Percentiles rank a stretch among this genome's conserved stretches.
These are phyloP conservation scores for Anthopleura sola DNA, from an alignment of 64 coral and sea anemone genomes.

Conservation along the genomic window DNA sequence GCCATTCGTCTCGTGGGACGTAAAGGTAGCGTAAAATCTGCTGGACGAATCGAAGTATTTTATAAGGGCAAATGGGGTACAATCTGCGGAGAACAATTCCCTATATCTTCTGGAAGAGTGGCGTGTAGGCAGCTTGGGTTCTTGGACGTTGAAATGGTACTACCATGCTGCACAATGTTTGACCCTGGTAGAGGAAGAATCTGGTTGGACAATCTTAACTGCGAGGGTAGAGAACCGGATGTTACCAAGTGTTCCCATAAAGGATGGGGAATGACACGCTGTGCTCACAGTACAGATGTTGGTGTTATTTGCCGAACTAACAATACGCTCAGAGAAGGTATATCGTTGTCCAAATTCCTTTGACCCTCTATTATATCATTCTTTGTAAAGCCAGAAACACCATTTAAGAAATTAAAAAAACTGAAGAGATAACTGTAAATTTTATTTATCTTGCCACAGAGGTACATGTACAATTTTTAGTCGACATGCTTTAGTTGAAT, in stretches of 20 bases:
- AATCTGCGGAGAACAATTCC: constrained; percentile 14
- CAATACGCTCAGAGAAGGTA: constrained; percentile 1
- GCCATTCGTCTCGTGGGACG: constrained; percentile 12
- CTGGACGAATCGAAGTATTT: constrained; percentile 43
- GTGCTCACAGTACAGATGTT: constrained; percentile 49
- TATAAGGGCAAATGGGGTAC: constrained; percentile 26
- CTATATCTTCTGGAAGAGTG: constrained; percentile 12
- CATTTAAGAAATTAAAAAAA: too few relatives aligned
- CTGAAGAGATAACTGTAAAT: too few relatives aligned
- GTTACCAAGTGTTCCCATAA: constrained; percentile 56
- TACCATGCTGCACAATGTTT: constrained; percentile 25
- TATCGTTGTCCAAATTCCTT: too few relatives aligned
- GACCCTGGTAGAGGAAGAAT: constrained; percentile 49
- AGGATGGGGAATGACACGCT: constrained; percentile 53
- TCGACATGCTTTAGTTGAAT: too few relatives aligned
- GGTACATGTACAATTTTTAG: too few relatives aligned
- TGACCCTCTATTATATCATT: too few relatives aligned
- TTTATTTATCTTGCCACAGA: too few relatives aligned
- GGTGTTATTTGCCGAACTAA: constrained; percentile 41
- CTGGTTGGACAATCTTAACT: constrained; percentile 54
- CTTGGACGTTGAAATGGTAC: constrained; percentile 3
- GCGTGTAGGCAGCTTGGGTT: constrained; percentile 22
- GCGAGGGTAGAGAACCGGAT: constrained; percentile 50
- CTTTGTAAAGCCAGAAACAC: too few relatives aligned
- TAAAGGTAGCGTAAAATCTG: neutral